Evolutionary conservation across 2,888 invertebrate genomes (phyloP), one percentile per base, ranked within the genome.

Genomic region (Drosophila flavopinicola): DNA sequence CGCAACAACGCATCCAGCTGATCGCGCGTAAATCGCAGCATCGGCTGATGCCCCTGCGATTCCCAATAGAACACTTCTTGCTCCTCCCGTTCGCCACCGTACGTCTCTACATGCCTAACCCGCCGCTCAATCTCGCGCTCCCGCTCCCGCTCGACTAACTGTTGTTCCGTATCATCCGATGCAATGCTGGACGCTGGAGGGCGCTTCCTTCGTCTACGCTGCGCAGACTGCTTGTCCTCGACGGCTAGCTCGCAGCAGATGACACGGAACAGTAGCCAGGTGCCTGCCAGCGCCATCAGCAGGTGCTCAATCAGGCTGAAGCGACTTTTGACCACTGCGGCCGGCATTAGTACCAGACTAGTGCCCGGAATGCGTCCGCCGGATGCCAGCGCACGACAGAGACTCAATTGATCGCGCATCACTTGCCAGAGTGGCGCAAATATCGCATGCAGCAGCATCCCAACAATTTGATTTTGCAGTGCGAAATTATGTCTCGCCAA

Each of bases 201-300:
- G 6, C 15, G 25, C 3, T 3, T 25, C 5, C 4, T 20, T 20
- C 20, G 2, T 3, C 20, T 20, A 3, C 25, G 17, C 9, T 24
- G 6, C 27, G 10, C n/a, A 2, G 11, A 5, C 9, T 10, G 23
- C 9, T 24, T 27, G 13, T 60, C 54, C 25, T 53, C 53, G 0
- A 41, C 32, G 3, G 33, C 27, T 9, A 66, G 33, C 6, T 66
- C 44, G 33, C 27, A 52, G 32, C 10, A 53, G 1, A 57, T 13
- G 27, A 57, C 48, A 17, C 72, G 51, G 6, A 54, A 7, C 1
- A 72, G 11, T 0, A 72, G 13, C 67, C 71, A 71, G 4, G 54
- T 38, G 11, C 41, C 58, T 1, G 66, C 54, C 13, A 71, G 17
- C 1, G 45, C 53, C 52, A 71, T 49, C n/a, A 71, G 47, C 0